These are phyloP conservation scores for Anaspis maculata DNA, from an alignment of 2,888 invertebrate genomes.

Conservation along the genomic window DNA sequence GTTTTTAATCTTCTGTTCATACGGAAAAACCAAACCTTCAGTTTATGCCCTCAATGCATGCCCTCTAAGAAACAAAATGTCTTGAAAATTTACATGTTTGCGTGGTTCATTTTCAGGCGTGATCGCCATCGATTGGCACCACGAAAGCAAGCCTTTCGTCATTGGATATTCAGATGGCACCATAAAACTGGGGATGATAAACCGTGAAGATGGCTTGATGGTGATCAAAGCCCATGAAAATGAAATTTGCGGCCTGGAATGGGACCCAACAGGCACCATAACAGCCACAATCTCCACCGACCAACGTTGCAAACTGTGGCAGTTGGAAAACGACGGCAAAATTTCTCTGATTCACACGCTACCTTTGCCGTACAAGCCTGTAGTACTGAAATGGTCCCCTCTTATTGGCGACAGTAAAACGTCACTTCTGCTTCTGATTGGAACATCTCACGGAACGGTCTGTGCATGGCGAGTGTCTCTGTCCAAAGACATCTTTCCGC, in stretches of 20 bases:
- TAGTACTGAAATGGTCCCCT: constrained; percentile 48
- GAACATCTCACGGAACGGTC: constrained; percentile 47
- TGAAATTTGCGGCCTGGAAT: constrained; percentile 41
- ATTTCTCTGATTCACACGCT: constrained; percentile 41
- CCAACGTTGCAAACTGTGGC: constrained; percentile 44
- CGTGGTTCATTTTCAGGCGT: constrained; percentile 50
- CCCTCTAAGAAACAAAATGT: too few relatives aligned
- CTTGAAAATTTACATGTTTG: too few relatives aligned
- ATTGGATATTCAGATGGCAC: constrained; percentile 50
- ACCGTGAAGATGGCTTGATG: constrained; percentile 32
- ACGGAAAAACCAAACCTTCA: too few relatives aligned
- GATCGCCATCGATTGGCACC: constrained; percentile 48
- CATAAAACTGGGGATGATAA: constrained; percentile 40
- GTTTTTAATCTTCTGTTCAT: too few relatives aligned
- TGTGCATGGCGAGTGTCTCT: constrained; percentile 43
- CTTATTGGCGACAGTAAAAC: constrained; percentile 37
- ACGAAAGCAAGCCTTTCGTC: constrained; percentile 48
- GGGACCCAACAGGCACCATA: constrained; percentile 46
- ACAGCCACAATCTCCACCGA: constrained; percentile 47
- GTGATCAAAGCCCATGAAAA: constrained; percentile 40
- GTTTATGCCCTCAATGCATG: too few relatives aligned
- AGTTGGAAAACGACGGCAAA: constrained; percentile 33
- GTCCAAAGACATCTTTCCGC: too few relatives aligned
- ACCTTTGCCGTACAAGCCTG: constrained; percentile 42
- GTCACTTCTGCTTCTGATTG: constrained; percentile 44